Conservation (phyloP, 2,797 vertebrate genomes). For the Galagoides demidoff region DNA sequence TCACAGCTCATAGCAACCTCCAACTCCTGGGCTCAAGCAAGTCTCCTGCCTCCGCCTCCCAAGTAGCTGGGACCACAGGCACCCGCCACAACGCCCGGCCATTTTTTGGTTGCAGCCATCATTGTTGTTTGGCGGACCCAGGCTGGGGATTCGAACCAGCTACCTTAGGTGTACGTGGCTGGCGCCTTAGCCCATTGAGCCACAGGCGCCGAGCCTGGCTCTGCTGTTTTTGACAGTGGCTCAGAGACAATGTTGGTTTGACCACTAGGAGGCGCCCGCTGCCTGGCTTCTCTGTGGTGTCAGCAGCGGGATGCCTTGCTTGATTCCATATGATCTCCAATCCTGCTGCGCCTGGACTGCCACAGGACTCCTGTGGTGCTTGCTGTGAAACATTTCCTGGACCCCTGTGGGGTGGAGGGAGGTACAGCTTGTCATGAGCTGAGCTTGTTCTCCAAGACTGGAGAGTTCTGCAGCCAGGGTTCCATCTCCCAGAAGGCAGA, state of each 20-base stretch:
- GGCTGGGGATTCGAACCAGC: too few species aligned
- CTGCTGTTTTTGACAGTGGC: neutral
- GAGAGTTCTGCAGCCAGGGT: neutral
- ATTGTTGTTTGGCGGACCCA: too few species aligned
- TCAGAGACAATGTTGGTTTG: neutral
- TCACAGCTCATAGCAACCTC: too few species aligned
- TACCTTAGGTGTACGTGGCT: too few species aligned
- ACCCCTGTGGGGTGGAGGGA: neutral
- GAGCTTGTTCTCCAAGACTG: neutral
- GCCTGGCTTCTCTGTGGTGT: neutral
- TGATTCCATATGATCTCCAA: fast-evolving
- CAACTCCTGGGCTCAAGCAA: too few species aligned
- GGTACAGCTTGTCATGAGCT: neutral
- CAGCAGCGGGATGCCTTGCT: neutral
- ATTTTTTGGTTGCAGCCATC: too few species aligned
- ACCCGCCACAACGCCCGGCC: too few species aligned
- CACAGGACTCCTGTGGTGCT: neutral
- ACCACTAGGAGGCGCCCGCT: neutral
- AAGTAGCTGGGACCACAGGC: too few species aligned
- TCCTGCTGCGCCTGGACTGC: too few species aligned
- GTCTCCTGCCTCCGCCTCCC: too few species aligned
- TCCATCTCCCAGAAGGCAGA: neutral
- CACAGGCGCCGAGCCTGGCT: too few species aligned
- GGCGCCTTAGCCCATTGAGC: too few species aligned
- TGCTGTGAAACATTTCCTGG: neutral